These are phyloP conservation scores for Lynx canadensis DNA, from an alignment of 2,113 vertebrate species.

Conservation along the genomic window DNA sequence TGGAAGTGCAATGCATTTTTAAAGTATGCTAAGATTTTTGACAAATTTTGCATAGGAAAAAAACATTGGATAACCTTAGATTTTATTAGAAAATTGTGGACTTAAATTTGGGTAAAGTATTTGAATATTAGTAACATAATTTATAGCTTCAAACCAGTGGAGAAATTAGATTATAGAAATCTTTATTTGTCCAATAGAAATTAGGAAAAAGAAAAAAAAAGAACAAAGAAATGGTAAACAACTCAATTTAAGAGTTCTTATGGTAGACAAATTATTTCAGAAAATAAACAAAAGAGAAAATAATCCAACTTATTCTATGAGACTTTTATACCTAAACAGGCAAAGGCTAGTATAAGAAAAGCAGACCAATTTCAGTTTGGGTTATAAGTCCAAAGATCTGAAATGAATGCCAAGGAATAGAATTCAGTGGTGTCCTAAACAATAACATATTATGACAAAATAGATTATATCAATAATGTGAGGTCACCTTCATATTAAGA, in stretches of 20 bases:
- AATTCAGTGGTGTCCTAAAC: not conserved
- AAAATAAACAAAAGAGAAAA: not conserved
- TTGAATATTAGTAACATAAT: not conserved
- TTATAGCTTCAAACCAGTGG: not conserved
- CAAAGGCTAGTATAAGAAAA: not conserved
- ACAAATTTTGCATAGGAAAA: not conserved
- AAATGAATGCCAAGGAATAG: not conserved
- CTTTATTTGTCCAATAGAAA: not conserved
- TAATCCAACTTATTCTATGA: not conserved
- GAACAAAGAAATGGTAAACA: not conserved
- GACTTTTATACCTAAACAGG: not conserved
- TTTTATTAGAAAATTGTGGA: not conserved
- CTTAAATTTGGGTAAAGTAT: not conserved
- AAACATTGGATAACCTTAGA: conserved; percentile 4
- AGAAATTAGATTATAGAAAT: not conserved
- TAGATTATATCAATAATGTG: not conserved
- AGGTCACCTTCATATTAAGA: not conserved
- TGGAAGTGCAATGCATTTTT: not conserved
- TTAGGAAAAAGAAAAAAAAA: not conserved
- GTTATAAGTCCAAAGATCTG: not conserved
- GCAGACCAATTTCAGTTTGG: not conserved
- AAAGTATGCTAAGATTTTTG: conserved; percentile 27
- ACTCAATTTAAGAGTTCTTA: not conserved
- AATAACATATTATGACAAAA: not conserved
- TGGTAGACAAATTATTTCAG: not conserved